Evolutionary conservation across 92 coral and sea anemone genomes (phyloP), one percentile per base, ranked within the genome.

Genomic region (Scolanthus callimorphus): DNA sequence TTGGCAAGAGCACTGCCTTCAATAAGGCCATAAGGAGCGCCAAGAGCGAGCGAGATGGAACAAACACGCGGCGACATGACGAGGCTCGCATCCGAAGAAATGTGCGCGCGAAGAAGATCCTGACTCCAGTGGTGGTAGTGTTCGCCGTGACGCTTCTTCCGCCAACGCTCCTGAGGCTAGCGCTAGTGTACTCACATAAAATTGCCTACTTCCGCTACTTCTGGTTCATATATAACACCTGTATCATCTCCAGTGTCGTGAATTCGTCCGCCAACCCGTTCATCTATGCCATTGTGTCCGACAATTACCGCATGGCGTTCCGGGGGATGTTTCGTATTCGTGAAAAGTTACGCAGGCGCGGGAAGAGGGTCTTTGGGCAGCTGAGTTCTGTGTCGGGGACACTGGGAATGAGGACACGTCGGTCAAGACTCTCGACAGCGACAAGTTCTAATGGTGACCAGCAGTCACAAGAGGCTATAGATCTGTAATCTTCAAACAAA

Each of bases 61-160:
- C 54, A 2, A 46, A 46, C 4, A 25, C 57, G 0, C 27, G 45
- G 11, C 63, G 75, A 4, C 62, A 55, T 11, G 75, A 68, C 8
- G 62, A 25, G 28, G 25, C 46, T 28, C 62, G 75, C n/a, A 68
- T 68, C 49, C 55, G 57, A 17, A 11, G 58, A 19, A 68, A 68
- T 37, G 57, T 25, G 38, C 57, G 75, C 3, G 75, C 75, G 4
- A 56, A 49, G 43, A 68, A 37, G 47, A 68, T 68, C 31, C 57
- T 68, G 1, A 68, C 75, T n/a, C 75, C 75, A 12, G 75, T 68
- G 13, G 75, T 68, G 52, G 75, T 68, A 20, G 57, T 57, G 22
- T 68, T 68, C 38, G 75, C 64, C 0, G 24, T 57, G 29, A 30
- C 75, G 0, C 20, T 68, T 2, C 65, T 68, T 2, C 75, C 75